Conservation (phyloP, 2,797 vertebrate genomes). For the Pangasius larnaudii region DNA sequence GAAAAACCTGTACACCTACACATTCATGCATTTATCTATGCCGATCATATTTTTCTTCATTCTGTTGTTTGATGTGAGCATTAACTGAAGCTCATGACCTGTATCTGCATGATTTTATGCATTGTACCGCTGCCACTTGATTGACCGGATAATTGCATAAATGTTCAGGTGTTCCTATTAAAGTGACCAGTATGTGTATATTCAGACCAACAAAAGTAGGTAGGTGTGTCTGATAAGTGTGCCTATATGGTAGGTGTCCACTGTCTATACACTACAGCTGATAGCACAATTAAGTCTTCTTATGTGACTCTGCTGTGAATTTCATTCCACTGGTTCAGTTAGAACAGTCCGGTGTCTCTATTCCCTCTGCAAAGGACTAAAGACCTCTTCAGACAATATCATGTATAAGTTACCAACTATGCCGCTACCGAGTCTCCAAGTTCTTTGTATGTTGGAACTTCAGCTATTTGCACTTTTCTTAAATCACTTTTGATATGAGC, state of each 20-base stretch:
- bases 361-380: not conserved
- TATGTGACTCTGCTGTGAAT: not conserved
- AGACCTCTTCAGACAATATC: not conserved
- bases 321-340: not conserved
- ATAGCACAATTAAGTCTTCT: not conserved
- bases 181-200: not conserved
- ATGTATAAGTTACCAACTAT: not conserved
- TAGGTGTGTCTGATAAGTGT: not conserved
- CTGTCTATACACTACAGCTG: not conserved
- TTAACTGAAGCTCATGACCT: not conserved
- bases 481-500: not conserved
- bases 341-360: not conserved
- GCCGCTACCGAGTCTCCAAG: not conserved
- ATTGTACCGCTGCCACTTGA: not conserved
- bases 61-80: not conserved
- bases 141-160: not conserved
- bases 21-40: not conserved
- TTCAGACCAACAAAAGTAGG: not conserved
- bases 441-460: not conserved
- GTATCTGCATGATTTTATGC: not conserved
- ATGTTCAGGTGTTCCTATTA: not conserved
- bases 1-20: not conserved
- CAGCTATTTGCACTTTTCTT: not conserved
- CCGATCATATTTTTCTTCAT: too few species aligned
- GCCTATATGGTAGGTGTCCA: not conserved